phyloP scores from a whole-genome alignment of 1,140 invertebrate genomes.

The Aradophagus sp. region DNA sequence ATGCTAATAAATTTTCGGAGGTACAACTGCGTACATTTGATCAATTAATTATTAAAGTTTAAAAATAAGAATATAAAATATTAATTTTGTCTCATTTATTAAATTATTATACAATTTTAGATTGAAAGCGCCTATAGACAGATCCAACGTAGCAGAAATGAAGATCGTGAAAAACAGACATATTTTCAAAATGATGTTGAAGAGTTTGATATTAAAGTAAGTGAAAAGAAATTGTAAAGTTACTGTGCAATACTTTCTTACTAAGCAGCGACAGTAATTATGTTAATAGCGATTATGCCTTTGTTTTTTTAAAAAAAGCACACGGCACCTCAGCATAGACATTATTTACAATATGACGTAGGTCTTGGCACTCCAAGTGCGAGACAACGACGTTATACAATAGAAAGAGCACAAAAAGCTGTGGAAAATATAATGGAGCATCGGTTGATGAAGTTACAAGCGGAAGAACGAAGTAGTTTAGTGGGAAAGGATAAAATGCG shows the following conservation, averaged over 20 bases:
- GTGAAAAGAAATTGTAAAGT: constrained; percentile 5
- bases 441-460: constrained; percentile 80
- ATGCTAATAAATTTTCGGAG: constrained; percentile 82
- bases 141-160: constrained; percentile 66
- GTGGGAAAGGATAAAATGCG: constrained; percentile 79
- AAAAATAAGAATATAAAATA: too few species aligned
- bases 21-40: too few species aligned
- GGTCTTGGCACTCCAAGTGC: constrained; percentile 86
- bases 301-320: constrained; percentile 76
- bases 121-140: constrained; percentile 77
- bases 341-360: constrained; percentile 86
- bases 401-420: constrained; percentile 82
- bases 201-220: constrained; percentile 76
- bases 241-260: too few species aligned
- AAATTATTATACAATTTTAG: constrained; percentile 50
- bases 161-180: constrained; percentile 72
- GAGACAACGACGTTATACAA: constrained; percentile 83
- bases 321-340: constrained; percentile 90
- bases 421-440: constrained; percentile 85
- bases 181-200: constrained; percentile 70
- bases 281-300: constrained; percentile 11
- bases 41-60: too few species aligned
- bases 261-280: neutral
- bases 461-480: constrained; percentile 79
- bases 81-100: too few species aligned